Conservation (phyloP, 2,797 vertebrate species). For the Micrastur ruficollis region DNA sequence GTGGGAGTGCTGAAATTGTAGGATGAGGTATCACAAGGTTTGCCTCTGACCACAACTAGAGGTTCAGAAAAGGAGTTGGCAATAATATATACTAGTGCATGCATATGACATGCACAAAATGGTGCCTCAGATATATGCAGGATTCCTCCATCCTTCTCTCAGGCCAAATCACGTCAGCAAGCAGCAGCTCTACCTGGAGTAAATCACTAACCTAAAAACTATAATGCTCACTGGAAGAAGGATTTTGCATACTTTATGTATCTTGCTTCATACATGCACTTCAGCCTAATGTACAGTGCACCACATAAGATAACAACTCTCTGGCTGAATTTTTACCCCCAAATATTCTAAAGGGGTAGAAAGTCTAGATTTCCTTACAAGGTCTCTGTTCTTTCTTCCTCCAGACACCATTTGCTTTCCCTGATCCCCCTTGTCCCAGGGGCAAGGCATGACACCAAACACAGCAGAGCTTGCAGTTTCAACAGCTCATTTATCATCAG, state of each 20-base stretch:
- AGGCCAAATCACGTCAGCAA: background rate
- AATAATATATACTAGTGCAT: fast-evolving
- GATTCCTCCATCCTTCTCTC: background rate
- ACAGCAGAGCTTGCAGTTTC: background rate
- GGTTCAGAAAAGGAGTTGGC: background rate
- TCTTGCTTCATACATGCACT: background rate
- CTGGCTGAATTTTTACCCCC: background rate
- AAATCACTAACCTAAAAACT: background rate
- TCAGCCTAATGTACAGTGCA: background rate
- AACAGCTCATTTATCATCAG: background rate
- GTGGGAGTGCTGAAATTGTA: background rate
- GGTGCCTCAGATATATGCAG: background rate
- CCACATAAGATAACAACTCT: background rate
- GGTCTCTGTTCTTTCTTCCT: background rate
- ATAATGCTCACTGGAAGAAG: background rate
- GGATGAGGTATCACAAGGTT: background rate
- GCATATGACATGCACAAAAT: background rate
- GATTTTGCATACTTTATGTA: background rate
- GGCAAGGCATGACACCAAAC: background rate
- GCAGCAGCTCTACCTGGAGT: background rate
- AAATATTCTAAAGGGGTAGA: background rate
- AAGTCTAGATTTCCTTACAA: background rate
- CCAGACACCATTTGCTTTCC: background rate
- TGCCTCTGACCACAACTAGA: background rate
- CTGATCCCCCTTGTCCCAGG: background rate